phyloP scores from a whole-genome alignment of 2,113 vertebrate species.

The Cololabis saira region DNA sequence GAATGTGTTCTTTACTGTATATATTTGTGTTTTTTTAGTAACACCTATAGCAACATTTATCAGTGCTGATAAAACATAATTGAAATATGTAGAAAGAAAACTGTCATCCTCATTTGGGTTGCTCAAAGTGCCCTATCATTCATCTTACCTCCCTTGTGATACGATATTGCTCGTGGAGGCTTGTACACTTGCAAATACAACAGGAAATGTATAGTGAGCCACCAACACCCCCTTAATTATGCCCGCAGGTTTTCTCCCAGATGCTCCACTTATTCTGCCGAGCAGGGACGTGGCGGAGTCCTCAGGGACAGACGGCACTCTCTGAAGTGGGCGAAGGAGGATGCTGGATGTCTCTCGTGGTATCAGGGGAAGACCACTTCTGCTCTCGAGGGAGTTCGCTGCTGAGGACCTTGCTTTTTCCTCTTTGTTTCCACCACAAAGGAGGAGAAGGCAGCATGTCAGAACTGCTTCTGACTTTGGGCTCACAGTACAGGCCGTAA shows the following conservation, averaged over 20 bases:
- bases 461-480: conserved; percentile 40
- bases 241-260: conserved; percentile 72
- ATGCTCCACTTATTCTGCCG: conserved; percentile 73
- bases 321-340: conserved; percentile 65
- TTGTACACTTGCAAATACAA: background rate
- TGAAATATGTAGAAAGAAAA: conserved; percentile 13
- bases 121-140: conserved; percentile 39
- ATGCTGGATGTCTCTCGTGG: conserved; percentile 66
- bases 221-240: conserved; percentile 72
- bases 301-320: conserved; percentile 64
- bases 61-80: conserved; percentile 6
- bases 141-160: conserved; percentile 23
- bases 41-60: conserved; percentile 31
- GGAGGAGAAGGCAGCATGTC: conserved; percentile 45
- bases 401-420: conserved; percentile 58
- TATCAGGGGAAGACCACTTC: conserved; percentile 43
- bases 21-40: conserved; percentile 10
- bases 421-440: conserved; percentile 36
- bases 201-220: conserved; percentile 33
- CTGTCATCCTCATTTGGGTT: conserved; percentile 40
- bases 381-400: conserved; percentile 41
- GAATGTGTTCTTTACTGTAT: conserved; percentile 1
- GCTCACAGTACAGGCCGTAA: conserved; percentile 37
- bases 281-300: conserved; percentile 50
- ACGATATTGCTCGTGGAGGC: background rate